Evolutionary conservation across 2,888 invertebrate genomes (phyloP), one percentile per base, ranked within the genome.

Genomic region (Escarpia spicata): DNA sequence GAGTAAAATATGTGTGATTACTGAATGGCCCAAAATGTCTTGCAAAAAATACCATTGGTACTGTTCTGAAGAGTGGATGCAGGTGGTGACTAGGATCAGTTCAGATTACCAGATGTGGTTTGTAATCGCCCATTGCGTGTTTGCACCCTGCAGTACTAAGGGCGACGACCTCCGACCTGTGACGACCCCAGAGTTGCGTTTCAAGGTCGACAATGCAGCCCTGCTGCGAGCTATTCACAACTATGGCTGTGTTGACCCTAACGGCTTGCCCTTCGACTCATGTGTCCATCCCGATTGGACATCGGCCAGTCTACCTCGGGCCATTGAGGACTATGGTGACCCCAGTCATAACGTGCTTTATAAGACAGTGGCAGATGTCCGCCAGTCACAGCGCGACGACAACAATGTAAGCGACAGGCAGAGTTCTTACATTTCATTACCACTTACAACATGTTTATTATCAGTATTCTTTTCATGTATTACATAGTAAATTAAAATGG

Each of bases 261-360:
- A 75, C 75, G 75, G 75, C 75, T 26, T 75, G 75, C 75, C 75
- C 2, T 75, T 75, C n/a, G 75, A 75, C n/a, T 2, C 75, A 6
- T 26, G 19, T 8, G 75, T 75, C 26, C 75, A 26, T n/a, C 3
- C 75, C 26, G 75, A 91, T 26, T 91, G 91, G 43, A 95, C 94
- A 12, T 95, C 96, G 12, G 94, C 95, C 26, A 95, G 95, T 92
- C 94, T 96, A 92, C 96, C 96, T 0, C 94, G 95, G 44, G 95
- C 95, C 91, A 95, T 96, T 93, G 96, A 96, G 93, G 96, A 96
- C 43, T 96, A 96, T 92, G 95, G 95, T 58, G 96, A 96, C 94
- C 95, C 95, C 3, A 96, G 96, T n/a, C 96, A 96, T 92, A 96
- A 96, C 93, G 93, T 96, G 12, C 94, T 96, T 91, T 95, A 96